These are phyloP conservation scores for Notarius quadriscutis DNA, from an alignment of 2,113 vertebrate species.

Conservation along the genomic window DNA sequence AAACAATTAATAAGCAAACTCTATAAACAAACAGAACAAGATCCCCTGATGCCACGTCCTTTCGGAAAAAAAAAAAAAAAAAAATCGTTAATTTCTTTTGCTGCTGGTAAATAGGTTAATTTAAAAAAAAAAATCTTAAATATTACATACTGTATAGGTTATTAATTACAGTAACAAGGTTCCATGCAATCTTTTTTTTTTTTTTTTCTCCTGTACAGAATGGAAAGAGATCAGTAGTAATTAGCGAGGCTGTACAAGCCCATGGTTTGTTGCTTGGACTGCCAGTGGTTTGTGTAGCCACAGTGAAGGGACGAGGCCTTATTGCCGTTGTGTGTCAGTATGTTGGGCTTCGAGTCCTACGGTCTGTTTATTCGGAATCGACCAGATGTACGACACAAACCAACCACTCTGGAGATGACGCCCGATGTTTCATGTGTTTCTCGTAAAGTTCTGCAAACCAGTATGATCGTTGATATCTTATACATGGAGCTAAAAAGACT, in stretches of 20 bases:
- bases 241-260: slow-evolving; percentile 81
- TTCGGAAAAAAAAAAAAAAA: slow-evolving; percentile 47
- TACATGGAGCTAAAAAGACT: neutral
- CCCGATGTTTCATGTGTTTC: neutral
- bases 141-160: slow-evolving; percentile 86
- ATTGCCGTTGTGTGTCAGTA: slow-evolving; percentile 56
- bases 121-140: slow-evolving; percentile 69
- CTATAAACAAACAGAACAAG: slow-evolving; percentile 61
- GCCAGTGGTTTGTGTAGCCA: slow-evolving; percentile 56
- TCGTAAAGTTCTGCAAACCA: neutral
- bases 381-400: neutral
- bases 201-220: slow-evolving; percentile 82
- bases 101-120: slow-evolving; percentile 61
- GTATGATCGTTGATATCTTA: neutral
- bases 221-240: slow-evolving; percentile 86
- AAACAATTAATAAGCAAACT: slow-evolving; percentile 67
- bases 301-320: slow-evolving; percentile 34
- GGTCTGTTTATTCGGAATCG: neutral
- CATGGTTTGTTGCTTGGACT: slow-evolving; percentile 65
- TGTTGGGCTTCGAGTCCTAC: slow-evolving; percentile 15
- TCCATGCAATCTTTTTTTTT: slow-evolving; percentile 80
- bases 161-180: slow-evolving; percentile 86
- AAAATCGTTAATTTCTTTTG: slow-evolving; percentile 55
- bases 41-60: slow-evolving; percentile 64
- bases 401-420: neutral